Evolutionary conservation across 2,113 vertebrate genomes (phyloP), one percentile per base, ranked within the genome.

Genomic region (Mormoops blainvillei): DNA sequence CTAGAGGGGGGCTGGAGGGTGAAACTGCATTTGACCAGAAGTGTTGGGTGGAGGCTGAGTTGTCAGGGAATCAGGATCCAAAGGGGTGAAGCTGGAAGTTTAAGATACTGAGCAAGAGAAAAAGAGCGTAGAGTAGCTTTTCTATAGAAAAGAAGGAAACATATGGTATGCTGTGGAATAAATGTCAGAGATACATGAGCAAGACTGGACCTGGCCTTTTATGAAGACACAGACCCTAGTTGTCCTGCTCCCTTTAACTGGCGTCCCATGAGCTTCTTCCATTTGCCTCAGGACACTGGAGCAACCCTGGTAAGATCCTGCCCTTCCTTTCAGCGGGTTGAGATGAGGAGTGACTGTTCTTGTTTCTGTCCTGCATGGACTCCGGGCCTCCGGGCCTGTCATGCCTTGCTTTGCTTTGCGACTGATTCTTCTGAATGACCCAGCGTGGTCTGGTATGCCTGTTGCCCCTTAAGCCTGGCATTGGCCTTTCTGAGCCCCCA

Each of bases 311-410:
- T 50, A 12, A 77, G 56, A 50, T 13, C 20, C 12, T 43, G 7
- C 24, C 13, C 52, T 71, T 74, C 54, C 6, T 7, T 45, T 70
- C 36, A 50, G 10, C 28, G 22, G 63, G 31, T 11, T 2, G 12
- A 18, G 7, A 41, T 0, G 1, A 63, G 14, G 15, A 16, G 8
- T 2, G 9, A 4, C 58, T 58, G 54, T 41, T 68, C 15, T 76
- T 74, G 11, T 95, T 95, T 89, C 41, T 10, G 31, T 77, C n/a
- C 54, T 63, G 31, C 22, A 20, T 89, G 61, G 71, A 52, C 43
- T 84, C 52, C 45, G n/a, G n/a, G 36, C 20, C 31, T 14, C 13
- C 6, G 3, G 3, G 26, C 82, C 82, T 50, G 5, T 28, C n/a
- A 14, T 33, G 4, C 5, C 19, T 82, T 91, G 45, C 61, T 28